phyloP scores from a whole-genome alignment of 2,888 invertebrate species.

The Eristalinus aeneus region DNA sequence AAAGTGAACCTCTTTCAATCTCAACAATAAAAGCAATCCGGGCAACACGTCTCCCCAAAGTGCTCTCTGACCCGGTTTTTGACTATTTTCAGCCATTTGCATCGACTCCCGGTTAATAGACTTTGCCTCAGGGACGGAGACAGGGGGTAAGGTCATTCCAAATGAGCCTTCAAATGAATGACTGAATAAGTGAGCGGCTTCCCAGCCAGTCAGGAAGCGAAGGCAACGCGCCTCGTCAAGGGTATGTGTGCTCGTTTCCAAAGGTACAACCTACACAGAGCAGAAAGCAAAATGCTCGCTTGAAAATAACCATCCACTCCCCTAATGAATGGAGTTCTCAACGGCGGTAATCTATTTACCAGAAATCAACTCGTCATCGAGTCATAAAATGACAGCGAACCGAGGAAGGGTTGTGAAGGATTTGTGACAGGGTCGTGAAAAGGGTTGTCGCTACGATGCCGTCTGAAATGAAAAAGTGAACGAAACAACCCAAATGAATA shows the following conservation, averaged over 20 bases:
- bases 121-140: not conserved
- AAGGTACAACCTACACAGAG: constrained; percentile 18
- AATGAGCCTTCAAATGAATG: constrained; percentile 42
- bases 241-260: constrained; percentile 24
- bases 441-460: not conserved
- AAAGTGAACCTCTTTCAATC: not conserved
- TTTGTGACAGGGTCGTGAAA: not conserved
- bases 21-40: not conserved
- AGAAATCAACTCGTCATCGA: constrained; percentile 66
- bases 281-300: constrained; percentile 16
- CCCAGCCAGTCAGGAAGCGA: not conserved
- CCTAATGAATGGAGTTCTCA: constrained; percentile 54
- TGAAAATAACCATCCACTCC: constrained; percentile 32
- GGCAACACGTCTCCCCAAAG: constrained; percentile 35
- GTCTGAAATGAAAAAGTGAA: constrained; percentile 5
- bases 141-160: constrained; percentile 41
- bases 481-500: constrained; percentile 54
- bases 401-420: not conserved
- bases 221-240: not conserved
- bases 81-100: constrained; percentile 14
- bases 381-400: constrained; percentile 35
- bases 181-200: not conserved
- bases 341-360: constrained; percentile 61
- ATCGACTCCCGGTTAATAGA: constrained; percentile 5
- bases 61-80: constrained; percentile 34